Percentiles rank a stretch among this genome's conserved stretches.
phyloP scores from a whole-genome alignment of 2,797 vertebrate species.

The Kryptopterus vitreolus region DNA sequence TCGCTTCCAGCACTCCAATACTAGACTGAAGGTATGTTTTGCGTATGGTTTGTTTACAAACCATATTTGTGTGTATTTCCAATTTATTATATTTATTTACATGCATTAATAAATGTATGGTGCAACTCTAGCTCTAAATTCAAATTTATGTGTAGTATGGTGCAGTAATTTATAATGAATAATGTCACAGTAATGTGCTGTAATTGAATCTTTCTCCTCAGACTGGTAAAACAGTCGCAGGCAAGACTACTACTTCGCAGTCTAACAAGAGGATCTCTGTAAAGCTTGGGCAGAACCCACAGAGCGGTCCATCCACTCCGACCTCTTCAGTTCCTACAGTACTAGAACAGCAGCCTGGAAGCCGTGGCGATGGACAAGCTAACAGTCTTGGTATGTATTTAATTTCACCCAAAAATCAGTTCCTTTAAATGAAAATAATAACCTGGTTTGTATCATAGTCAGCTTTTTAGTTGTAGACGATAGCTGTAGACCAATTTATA shows the following conservation, averaged over 20 bases:
- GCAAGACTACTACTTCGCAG: conserved; percentile 61
- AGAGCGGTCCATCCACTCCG: conserved; percentile 49
- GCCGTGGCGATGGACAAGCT: conserved; percentile 48
- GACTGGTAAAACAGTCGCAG: conserved; percentile 68
- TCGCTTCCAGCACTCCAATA: conserved; percentile 79
- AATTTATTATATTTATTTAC: neutral
- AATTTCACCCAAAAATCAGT: neutral
- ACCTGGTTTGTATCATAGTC: neutral
- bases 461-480: neutral
- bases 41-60: neutral
- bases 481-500: neutral
- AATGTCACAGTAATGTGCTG: neutral
- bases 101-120: too few relatives aligned
- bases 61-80: neutral
- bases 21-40: conserved; percentile 67
- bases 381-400: conserved; percentile 48
- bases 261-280: conserved; percentile 65
- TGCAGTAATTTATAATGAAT: neutral
- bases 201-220: conserved; percentile 48
- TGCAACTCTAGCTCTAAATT: neutral
- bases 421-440: neutral
- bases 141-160: neutral
- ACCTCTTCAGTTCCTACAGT: conserved; percentile 43
- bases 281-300: conserved; percentile 61
- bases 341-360: conserved; percentile 52